Base-by-base conservation (phyloP, 2,113 vertebrate species). In the Equus quagga region DNA sequence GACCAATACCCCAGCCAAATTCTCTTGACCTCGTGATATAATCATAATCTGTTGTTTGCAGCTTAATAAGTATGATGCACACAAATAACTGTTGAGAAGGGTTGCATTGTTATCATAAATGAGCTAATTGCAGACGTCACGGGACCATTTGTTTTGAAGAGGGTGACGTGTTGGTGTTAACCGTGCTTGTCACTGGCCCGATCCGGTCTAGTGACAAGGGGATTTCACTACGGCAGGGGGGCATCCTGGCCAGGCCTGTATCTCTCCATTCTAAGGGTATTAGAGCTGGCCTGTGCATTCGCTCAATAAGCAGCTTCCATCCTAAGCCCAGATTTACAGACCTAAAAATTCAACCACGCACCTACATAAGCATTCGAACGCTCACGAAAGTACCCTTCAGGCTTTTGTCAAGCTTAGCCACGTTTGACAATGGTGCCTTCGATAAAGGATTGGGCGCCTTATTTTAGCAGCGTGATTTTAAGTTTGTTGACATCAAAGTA, bases 271-370 rank as follows among this genome's bases (percentile, higher is more conserved):
- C 56, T 4, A 7, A 67, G 8, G 3, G 92, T 49, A 3, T 36
- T 80, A 69, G 49, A 1, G 15, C 72, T 26, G 82, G 64, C 80
- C 58, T 87, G 67, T 86, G 60, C 46, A 7, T 96, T 85, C 79
- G 89, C 87, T 97, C 95, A 97, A 87, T 89, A 96, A 97, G 84
- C 92, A 94, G 36, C 87, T 78, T 14, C n/a, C 58, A 58, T 81
- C 81, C 26, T 65, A 75, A 97, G 95, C 82, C 41, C 69, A 73
- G 51, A 98, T 98, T 98, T 97, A 91, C 87, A 89, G 64, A 54
- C 36, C 91, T 92, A 89, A 96, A 91, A 96, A 51, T 90, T 67
- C 60, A 96, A 58, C 92, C 96, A 46, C 44, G 31, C 79, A 81
- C 12, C 31, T 1, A 2, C 70, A 54, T 5, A 69, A 41, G 78